These are phyloP conservation scores for Propithecus coquereli DNA, from an alignment of 2,113 vertebrate species.

Conservation along the genomic window DNA sequence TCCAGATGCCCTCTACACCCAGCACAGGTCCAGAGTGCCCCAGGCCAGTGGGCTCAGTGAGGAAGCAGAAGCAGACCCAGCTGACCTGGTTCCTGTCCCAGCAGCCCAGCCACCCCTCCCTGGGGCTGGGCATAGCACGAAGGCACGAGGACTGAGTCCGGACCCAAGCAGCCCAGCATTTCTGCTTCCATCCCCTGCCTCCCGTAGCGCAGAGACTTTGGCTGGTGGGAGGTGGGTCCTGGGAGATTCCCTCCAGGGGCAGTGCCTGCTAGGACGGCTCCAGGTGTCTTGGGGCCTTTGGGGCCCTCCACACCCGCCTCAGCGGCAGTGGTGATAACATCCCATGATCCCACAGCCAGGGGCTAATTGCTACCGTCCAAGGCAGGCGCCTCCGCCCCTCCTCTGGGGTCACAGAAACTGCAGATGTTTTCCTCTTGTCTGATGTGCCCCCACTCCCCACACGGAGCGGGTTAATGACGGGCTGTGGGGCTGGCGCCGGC, in stretches of 20 bases:
- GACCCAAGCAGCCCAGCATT: neutral
- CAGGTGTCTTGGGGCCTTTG: neutral
- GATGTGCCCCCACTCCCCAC: neutral
- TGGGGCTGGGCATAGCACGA: neutral
- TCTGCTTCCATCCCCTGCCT: no score
- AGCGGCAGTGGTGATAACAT: slow-evolving; percentile 36
- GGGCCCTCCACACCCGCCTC: neutral
- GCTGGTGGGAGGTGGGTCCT: neutral
- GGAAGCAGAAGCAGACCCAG: neutral
- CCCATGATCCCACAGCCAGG: slow-evolving; percentile 47
- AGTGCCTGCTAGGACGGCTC: neutral
- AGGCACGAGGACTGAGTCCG: neutral
- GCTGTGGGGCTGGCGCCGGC: slow-evolving; percentile 62
- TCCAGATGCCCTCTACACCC: neutral
- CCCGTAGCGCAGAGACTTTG: neutral
- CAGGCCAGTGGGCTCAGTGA: neutral
- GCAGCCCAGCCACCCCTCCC: neutral
- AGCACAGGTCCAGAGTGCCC: neutral
- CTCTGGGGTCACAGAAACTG: slow-evolving; percentile 70
- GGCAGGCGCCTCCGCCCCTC: slow-evolving; percentile 37
- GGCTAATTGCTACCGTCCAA: slow-evolving; percentile 70
- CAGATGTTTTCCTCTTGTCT: slow-evolving; percentile 50
- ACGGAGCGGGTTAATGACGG: slow-evolving; percentile 67
- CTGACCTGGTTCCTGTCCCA: neutral
- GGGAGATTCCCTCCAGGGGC: neutral